Percentiles rank a stretch among this genome's conserved stretches.
These are phyloP conservation scores for Bombycilla garrulus DNA, from an alignment of 2,113 vertebrate species.

Conservation along the genomic window DNA sequence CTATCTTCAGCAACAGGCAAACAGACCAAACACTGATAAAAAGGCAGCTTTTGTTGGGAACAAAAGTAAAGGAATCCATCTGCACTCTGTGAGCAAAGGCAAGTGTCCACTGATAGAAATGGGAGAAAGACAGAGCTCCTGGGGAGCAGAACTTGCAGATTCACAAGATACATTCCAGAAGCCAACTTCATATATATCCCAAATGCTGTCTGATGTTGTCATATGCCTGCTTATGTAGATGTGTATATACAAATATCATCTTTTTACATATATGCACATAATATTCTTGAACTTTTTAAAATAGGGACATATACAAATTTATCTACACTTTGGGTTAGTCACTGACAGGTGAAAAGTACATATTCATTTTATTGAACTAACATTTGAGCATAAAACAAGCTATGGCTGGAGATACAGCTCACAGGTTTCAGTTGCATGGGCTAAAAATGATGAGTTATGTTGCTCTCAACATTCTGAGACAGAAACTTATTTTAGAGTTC, in stretches of 20 bases:
- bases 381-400: not conserved
- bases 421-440: not conserved
- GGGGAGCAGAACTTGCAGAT: not conserved
- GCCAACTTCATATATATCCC: not conserved
- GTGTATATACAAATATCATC: not conserved
- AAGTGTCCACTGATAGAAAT: not conserved
- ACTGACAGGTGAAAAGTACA: not conserved
- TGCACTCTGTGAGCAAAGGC: not conserved
- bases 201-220: not conserved
- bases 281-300: not conserved
- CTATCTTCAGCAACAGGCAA: not conserved
- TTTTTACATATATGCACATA: not conserved
- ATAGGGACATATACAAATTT: not conserved
- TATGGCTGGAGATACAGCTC: not conserved
- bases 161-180: not conserved
- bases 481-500: not conserved
- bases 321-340: not conserved
- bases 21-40: not conserved
- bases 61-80: not conserved
- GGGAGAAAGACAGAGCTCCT: not conserved
- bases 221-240: accelerated
- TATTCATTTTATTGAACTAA: not conserved
- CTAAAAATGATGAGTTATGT: not conserved
- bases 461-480: not conserved
- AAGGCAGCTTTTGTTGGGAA: not conserved